Conservation (phyloP, 2,797 vertebrate species). For the Spheniscus humboldti region DNA sequence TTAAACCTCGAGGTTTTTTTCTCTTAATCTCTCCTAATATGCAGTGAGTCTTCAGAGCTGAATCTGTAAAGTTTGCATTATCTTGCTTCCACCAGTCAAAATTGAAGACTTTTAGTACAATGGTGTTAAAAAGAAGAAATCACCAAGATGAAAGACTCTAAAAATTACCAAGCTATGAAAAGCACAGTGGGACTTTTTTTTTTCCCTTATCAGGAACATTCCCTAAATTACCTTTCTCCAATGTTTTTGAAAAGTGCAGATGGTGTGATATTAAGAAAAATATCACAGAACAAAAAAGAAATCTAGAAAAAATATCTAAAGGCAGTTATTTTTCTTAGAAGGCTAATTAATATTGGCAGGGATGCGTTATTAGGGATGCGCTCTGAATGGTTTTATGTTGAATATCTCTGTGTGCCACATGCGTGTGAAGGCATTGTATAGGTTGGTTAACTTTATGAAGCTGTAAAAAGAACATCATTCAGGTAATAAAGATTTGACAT, state of each 20-base stretch:
- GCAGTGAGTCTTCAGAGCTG: not conserved
- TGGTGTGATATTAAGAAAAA: not conserved
- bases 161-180: not conserved
- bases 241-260: not conserved
- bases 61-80: not conserved
- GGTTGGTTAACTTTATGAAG: not conserved
- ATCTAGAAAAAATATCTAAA: not conserved
- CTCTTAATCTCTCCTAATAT: not conserved
- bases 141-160: not conserved
- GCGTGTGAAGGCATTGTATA: not conserved
- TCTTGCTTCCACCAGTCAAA: not conserved
- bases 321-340: not conserved
- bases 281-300: not conserved
- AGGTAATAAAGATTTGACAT: not conserved
- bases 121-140: not conserved
- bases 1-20: not conserved
- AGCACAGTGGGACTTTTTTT: not conserved
- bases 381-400: not conserved
- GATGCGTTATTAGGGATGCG: not conserved
- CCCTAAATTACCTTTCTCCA: not conserved
- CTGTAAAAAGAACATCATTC: not conserved
- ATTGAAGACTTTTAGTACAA: not conserved
- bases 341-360: not conserved
- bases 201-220: not conserved
- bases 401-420: accelerated